phyloP scores from a whole-genome alignment of 2,797 vertebrate genomes.

The Chrysocyon brachyurus region DNA sequence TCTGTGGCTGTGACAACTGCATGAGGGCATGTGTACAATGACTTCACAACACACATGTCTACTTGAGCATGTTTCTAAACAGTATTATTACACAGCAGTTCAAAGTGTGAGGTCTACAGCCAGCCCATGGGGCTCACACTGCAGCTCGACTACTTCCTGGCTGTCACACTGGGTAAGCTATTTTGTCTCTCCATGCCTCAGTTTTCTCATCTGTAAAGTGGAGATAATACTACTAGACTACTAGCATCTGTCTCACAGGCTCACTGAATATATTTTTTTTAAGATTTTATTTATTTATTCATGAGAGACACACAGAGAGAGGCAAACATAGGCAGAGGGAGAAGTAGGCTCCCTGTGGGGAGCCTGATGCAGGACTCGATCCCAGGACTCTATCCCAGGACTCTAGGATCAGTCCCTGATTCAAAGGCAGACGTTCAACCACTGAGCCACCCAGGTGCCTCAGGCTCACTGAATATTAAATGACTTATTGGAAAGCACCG shows the following conservation, averaged over 20 bases:
- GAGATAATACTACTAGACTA: neutral
- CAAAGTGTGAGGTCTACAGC: neutral
- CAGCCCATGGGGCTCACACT: too few species aligned
- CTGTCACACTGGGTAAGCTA: neutral
- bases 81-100: neutral
- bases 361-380: too few species aligned
- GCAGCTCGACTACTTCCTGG: neutral
- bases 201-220: neutral
- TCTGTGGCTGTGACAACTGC: neutral
- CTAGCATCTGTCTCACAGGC: neutral
- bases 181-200: neutral
- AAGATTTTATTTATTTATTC: too few species aligned
- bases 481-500: neutral
- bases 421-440: too few species aligned
- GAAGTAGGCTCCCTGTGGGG: too few species aligned
- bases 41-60: rapidly evolving
- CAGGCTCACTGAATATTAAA: neutral
- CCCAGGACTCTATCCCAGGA: too few species aligned
- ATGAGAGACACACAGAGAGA: too few species aligned
- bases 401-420: too few species aligned
- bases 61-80: neutral
- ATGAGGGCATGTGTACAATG: rapidly evolving
- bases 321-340: too few species aligned
- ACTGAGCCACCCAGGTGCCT: too few species aligned
- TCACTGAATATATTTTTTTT: neutral